Conservation (phyloP, 2,113 vertebrate species). For the Perognathus longimembris region DNA sequence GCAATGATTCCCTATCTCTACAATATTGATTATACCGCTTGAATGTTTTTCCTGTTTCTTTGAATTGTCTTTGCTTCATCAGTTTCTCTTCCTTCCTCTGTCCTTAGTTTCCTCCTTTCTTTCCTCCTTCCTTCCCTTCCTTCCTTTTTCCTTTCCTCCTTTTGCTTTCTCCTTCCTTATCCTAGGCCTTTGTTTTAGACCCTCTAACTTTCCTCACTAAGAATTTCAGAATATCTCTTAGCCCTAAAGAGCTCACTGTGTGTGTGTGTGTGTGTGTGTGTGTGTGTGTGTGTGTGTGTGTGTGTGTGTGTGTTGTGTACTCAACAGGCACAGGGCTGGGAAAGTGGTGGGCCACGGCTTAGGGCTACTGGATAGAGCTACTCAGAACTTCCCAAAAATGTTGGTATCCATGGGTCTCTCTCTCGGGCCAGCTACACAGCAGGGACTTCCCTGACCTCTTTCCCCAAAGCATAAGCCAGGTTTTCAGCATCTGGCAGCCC, state of each 20-base stretch:
- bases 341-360: neutral
- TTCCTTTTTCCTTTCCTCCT: neutral
- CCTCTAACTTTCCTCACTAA: slow-evolving; percentile 6
- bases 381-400: neutral
- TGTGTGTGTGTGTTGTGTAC: neutral
- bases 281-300: neutral
- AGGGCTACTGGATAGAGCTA: neutral
- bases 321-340: neutral
- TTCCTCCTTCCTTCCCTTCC: neutral
- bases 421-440: neutral
- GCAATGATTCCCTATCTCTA: neutral
- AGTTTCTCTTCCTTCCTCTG: neutral
- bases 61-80: slow-evolving; percentile 30
- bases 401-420: neutral
- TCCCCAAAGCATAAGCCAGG: neutral
- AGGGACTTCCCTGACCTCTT: neutral
- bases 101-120: neutral
- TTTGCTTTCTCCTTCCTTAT: neutral
- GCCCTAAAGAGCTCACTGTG: neutral
- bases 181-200: neutral
- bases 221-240: neutral
- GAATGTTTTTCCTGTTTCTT: neutral
- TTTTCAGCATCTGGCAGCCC: neutral
- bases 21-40: neutral
- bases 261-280: neutral